Conservation (phyloP, 37 sponge, comb jelly and placozoan genomes). For the Aplysina aerophoba region DNA sequence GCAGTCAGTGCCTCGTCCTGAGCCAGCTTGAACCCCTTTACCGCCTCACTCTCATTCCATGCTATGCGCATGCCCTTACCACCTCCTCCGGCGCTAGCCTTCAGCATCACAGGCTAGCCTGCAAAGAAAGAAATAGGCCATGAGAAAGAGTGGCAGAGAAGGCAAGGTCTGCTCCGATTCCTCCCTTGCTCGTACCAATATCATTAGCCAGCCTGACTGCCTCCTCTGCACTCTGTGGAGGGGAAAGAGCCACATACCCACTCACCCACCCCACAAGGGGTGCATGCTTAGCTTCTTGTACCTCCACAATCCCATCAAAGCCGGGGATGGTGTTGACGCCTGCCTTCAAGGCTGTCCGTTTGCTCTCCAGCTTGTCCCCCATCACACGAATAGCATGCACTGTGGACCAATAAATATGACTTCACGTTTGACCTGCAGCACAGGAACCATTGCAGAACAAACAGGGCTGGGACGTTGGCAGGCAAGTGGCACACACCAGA, state of each 20-base stretch:
- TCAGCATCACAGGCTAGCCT: conserved; percentile 99
- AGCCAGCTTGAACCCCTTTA: conserved; percentile 73
- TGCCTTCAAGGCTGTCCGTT: conserved; percentile 84
- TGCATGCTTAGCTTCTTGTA: neutral
- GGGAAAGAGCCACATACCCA: neutral
- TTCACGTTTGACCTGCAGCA: conserved; percentile 40
- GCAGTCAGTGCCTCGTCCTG: conserved; percentile 90
- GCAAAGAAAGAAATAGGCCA: neutral
- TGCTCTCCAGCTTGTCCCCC: conserved; percentile 98
- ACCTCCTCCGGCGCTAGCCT: conserved; percentile 99
- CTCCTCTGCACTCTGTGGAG: conserved; percentile 65
- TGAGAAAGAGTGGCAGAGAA: neutral
- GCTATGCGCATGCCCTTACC: conserved; percentile 99
- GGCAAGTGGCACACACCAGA: conserved; percentile 39
- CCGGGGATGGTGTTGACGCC: conserved; percentile 95
- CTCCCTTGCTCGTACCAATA: conserved; percentile 64
- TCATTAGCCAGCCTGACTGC: conserved; percentile 88
- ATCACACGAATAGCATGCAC: conserved; percentile 89
- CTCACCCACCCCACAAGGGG: neutral
- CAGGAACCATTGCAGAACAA: neutral
- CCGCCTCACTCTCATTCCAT: conserved; percentile 83
- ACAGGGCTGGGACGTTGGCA: neutral
- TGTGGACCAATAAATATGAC: conserved; percentile 94
- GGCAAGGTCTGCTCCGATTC: neutral
- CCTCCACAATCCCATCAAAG: conserved; percentile 93